Conservation (phyloP, 2,113 vertebrate species). For the Crocuta crocuta region DNA sequence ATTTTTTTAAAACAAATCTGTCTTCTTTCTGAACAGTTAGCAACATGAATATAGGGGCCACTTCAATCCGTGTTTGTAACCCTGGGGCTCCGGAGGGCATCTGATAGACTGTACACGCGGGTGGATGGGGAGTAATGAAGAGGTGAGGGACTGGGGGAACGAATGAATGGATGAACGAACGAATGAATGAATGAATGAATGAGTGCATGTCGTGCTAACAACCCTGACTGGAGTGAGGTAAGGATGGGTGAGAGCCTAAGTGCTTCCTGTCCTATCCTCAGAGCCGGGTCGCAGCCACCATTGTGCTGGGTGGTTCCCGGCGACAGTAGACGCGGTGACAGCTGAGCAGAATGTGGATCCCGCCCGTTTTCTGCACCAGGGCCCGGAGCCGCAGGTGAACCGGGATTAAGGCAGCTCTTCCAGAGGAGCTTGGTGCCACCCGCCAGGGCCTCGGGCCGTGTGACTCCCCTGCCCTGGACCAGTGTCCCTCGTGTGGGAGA, state of each 20-base stretch:
- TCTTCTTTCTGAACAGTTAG: not conserved
- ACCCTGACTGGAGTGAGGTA: accelerated
- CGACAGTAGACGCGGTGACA: not conserved
- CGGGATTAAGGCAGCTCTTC: accelerated
- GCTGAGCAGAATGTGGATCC: not conserved
- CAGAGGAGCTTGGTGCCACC: not conserved
- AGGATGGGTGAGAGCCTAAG: accelerated
- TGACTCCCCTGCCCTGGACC: not conserved
- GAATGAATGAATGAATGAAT: accelerated
- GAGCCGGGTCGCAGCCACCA: accelerated
- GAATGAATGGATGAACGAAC: too few relatives aligned
- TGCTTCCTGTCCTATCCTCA: not conserved
- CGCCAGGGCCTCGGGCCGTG: not conserved
- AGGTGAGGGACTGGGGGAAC: not conserved
- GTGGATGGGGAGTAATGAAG: not conserved
- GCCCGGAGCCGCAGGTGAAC: accelerated
- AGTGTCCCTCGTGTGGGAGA: not conserved
- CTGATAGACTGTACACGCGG: accelerated
- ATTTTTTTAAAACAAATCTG: not conserved
- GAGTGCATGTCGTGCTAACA: accelerated
- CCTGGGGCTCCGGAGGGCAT: not conserved
- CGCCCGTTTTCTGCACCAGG: accelerated
- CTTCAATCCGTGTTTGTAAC: not conserved
- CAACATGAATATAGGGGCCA: not conserved
- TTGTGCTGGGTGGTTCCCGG: accelerated